Evolutionary conservation across 1,140 invertebrate genomes (phyloP).

Genomic region (Lanistes nyassanus): DNA sequence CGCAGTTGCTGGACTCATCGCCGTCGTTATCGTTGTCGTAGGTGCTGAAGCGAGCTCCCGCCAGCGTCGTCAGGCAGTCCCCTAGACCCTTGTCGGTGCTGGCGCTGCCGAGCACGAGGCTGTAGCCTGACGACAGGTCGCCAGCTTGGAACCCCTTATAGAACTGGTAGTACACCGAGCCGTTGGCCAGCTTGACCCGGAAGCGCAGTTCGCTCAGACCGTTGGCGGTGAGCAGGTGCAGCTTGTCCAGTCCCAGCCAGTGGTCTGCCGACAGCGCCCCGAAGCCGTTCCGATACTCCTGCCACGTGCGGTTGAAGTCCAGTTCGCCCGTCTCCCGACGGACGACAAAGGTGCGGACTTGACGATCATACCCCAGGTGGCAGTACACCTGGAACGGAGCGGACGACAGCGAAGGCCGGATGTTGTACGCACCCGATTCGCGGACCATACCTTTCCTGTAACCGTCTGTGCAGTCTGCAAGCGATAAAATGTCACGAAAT

Average conservation of each 20-base stretch:
- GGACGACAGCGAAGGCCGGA: not conserved
- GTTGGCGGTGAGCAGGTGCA: slow-evolving; percentile 10
- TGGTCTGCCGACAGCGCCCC: not conserved
- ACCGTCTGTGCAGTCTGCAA: slow-evolving; percentile 4
- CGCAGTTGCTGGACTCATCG: slow-evolving; percentile 11
- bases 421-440: not conserved
- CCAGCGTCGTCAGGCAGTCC: slow-evolving; percentile 1
- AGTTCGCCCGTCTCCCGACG: not conserved
- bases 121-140: slow-evolving; percentile 3
- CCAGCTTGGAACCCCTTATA: not conserved
- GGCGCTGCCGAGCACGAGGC: not conserved
- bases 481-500: too few species aligned
- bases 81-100: not conserved
- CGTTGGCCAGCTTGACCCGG: not conserved
- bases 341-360: not conserved
- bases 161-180: not conserved
- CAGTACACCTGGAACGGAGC: not conserved
- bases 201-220: not conserved
- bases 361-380: not conserved
- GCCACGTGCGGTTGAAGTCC: slow-evolving; percentile 17
- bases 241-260: slow-evolving; percentile 25
- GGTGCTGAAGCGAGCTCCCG: slow-evolving; percentile 19
- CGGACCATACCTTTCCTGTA: not conserved
- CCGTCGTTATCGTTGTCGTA: slow-evolving; percentile 29
- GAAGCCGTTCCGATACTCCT: slow-evolving; percentile 18